A percentile compares a stretch with the other conserved stretches of the same genome.
Evolutionary conservation across 2,797 vertebrate species (phyloP).

Genomic region (Hozukius guyotensis): DNA sequence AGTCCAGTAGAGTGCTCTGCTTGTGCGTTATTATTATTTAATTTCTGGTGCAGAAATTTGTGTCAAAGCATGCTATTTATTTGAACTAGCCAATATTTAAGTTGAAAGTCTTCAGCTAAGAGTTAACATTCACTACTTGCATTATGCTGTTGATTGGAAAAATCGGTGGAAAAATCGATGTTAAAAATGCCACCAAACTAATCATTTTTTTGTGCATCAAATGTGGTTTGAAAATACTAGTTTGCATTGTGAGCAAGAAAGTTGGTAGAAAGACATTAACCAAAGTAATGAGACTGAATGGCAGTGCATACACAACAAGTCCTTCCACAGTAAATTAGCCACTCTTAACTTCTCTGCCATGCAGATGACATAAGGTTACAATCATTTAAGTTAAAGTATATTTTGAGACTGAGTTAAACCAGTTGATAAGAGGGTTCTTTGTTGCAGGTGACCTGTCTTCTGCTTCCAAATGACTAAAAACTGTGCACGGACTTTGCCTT

Average conservation of each 20-base stretch:
- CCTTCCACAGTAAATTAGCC: neutral
- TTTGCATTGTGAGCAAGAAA: neutral
- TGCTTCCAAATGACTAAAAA: constrained; percentile 13
- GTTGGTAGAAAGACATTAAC: neutral
- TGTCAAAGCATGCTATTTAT: neutral
- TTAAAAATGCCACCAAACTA: neutral
- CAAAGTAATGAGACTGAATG: neutral
- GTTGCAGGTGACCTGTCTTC: neutral
- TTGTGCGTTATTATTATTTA: neutral
- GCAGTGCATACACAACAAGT: neutral
- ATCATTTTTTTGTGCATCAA: neutral
- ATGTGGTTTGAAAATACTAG: neutral
- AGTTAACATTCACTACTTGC: neutral
- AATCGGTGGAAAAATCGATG: neutral
- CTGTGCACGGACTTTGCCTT: constrained; percentile 24
- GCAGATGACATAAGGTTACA: neutral
- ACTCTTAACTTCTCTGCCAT: neutral
- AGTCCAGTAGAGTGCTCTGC: too few relatives aligned
- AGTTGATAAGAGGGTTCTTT: neutral
- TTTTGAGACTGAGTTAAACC: neutral
- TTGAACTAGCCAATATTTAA: neutral
- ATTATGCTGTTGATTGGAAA: neutral
- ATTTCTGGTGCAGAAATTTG: neutral
- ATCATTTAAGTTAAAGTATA: neutral
- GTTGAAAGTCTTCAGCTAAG: neutral